Conservation (phyloP, 2,888 invertebrate genomes). For the Dasysyrphus albostriatus region DNA sequence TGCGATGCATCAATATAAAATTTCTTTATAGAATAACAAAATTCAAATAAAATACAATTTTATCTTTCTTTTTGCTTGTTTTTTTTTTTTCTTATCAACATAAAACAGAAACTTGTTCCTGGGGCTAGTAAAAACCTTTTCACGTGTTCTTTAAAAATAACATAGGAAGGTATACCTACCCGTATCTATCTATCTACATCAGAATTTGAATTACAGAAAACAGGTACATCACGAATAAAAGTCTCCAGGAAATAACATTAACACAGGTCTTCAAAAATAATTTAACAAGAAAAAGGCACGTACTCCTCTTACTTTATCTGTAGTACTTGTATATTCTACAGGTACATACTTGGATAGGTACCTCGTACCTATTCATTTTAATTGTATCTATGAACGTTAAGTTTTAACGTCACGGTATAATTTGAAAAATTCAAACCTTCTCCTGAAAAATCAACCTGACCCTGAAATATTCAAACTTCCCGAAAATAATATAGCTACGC, state of each 20-base stretch:
- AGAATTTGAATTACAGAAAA: conserved; percentile 48
- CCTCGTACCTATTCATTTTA: background rate
- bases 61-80: conserved; percentile 15
- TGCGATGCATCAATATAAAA: background rate
- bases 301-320: background rate
- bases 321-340: conserved; percentile 22
- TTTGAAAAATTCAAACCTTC: conserved; percentile 23
- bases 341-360: conserved; percentile 11
- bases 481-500: conserved; percentile 19
- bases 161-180: conserved; percentile 32
- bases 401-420: conserved; percentile 50
- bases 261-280: conserved; percentile 41
- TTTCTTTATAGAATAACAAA: conserved; percentile 27
- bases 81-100: conserved; percentile 30
- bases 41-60: conserved; percentile 6
- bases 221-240: conserved; percentile 69
- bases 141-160: conserved; percentile 68
- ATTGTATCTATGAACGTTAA: conserved; percentile 19
- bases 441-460: conserved; percentile 44
- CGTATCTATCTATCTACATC: conserved; percentile 18
- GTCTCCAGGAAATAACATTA: conserved; percentile 46
- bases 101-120: conserved; percentile 56
- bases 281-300: too few relatives aligned
- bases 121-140: conserved; percentile 33
- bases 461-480: conserved; percentile 52